Evolutionary conservation across 2,113 vertebrate genomes (phyloP).

Genomic region (Petaurus breviceps): DNA sequence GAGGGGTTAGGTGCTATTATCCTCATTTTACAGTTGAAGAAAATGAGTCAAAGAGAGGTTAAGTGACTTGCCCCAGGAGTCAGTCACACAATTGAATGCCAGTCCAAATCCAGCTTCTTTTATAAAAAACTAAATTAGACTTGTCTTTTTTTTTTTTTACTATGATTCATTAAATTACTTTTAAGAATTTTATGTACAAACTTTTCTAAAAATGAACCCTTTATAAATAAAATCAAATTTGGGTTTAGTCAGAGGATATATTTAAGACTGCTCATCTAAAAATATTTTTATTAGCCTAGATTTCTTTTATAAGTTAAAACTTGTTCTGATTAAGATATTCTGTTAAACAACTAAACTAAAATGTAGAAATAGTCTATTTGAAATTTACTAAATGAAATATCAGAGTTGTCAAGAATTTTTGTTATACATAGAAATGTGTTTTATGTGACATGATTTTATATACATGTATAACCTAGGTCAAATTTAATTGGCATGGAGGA

Average conservation of each 20-base stretch:
- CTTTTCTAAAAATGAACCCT: background rate
- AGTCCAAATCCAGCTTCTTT: no score
- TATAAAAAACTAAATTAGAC: no score
- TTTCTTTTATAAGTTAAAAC: background rate
- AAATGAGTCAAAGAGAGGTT: background rate
- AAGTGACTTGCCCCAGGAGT: background rate
- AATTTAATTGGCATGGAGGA: no score
- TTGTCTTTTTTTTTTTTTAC: no score
- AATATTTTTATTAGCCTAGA: background rate
- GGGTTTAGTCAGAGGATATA: background rate
- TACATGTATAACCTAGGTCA: no score
- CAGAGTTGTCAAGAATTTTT: background rate
- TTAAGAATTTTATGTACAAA: background rate
- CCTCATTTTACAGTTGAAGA: background rate
- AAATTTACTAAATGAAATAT: background rate
- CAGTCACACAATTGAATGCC: background rate
- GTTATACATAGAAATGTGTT: no score
- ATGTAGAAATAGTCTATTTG: background rate
- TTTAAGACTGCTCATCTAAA: background rate
- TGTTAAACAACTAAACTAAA: background rate
- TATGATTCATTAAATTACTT: no score
- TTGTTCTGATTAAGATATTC: background rate
- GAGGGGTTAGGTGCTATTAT: background rate
- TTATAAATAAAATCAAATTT: background rate
- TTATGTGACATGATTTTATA: no score